Conservation (phyloP, 2,797 vertebrate genomes). For the Tapera naevia region DNA sequence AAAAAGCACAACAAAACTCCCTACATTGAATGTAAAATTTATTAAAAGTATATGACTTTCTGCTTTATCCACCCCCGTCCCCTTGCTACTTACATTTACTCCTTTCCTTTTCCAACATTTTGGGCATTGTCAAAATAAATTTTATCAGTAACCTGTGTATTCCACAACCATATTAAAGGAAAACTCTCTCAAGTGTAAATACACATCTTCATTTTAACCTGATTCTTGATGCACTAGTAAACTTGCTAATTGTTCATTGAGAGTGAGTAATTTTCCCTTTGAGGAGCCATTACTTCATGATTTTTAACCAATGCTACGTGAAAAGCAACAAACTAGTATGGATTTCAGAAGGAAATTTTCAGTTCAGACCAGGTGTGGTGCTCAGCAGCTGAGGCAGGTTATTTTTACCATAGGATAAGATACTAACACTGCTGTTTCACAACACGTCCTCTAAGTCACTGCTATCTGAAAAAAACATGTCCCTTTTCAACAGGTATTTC, state of each 20-base stretch:
- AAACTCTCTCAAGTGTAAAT: background rate
- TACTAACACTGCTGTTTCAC: background rate
- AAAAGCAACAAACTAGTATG: background rate
- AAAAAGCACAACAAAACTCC: background rate
- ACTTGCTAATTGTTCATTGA: background rate
- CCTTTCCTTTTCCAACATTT: background rate
- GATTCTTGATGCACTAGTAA: background rate
- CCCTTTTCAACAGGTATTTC: background rate
- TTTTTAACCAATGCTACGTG: background rate
- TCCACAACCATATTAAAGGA: constrained; percentile 6
- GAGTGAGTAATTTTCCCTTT: background rate
- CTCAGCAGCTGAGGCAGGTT: background rate
- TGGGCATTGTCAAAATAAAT: background rate
- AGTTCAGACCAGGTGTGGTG: background rate
- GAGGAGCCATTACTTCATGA: background rate
- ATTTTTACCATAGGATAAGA: background rate
- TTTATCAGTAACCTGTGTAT: background rate
- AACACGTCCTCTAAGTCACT: background rate
- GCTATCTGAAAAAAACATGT: background rate
- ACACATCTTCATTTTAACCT: constrained; percentile 2
- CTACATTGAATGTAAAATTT: background rate
- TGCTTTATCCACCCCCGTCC: accelerated
- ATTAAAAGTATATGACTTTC: background rate
- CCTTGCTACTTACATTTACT: background rate
- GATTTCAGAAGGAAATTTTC: background rate